Conservation (phyloP, 1,140 invertebrate genomes). For the Drosophila teissieri region DNA sequence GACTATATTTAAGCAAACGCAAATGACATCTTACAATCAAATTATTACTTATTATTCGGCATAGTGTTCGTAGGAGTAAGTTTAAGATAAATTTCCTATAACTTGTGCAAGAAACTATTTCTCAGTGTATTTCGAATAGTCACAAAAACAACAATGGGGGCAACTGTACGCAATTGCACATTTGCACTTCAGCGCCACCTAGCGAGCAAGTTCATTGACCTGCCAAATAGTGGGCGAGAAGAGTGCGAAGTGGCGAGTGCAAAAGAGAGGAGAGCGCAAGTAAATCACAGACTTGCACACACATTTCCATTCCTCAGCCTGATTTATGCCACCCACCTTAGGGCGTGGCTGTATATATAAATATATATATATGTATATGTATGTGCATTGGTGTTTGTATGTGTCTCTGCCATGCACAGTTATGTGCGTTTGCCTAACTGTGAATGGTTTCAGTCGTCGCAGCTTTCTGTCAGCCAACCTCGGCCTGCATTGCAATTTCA, state of each 20-base stretch:
- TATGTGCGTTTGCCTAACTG: constrained; percentile 52
- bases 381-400: constrained; percentile 14
- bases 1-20: no score
- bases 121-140: constrained; percentile 11
- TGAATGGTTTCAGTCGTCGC: constrained; percentile 43
- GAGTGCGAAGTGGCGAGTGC: constrained; percentile 8
- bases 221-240: constrained; percentile 40
- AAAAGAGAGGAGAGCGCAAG: constrained; percentile 38
- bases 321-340: constrained; percentile 31
- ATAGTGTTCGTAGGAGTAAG: no score
- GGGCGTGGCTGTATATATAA: constrained; percentile 21
- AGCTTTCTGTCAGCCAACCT: constrained; percentile 25
- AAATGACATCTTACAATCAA: no score
- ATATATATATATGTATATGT: not conserved
- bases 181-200: constrained; percentile 78
- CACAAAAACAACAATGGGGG: constrained; percentile 44
- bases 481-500: constrained; percentile 26
- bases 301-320: constrained; percentile 3
- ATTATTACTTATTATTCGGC: no score
- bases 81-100: no score
- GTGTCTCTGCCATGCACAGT: constrained; percentile 32
- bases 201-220: constrained; percentile 77
- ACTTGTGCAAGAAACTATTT: not conserved
- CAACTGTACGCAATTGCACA: constrained; percentile 76
- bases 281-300: constrained; percentile 77